Base-by-base conservation (phyloP, 2,113 vertebrate species). In the Thinocorus orbignyianus region DNA sequence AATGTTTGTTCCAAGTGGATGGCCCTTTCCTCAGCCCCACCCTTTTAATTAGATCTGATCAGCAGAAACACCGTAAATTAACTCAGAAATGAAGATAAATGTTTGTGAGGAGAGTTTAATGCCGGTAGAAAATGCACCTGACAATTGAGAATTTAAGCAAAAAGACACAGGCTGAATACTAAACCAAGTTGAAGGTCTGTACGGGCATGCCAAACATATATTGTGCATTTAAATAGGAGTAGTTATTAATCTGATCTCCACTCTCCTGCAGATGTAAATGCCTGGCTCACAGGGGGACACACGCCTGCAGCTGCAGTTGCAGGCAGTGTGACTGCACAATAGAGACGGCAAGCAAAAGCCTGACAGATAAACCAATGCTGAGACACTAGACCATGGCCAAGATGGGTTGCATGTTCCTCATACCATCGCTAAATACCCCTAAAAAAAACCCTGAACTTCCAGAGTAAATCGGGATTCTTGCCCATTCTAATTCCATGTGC, bases 391-490 rank as follows among this genome's bases (percentile, higher is more conserved):
- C 88, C 68, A 82, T 70, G 64, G 81, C 89, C 88, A 95, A 81
- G 94, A 93, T 88, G 86, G 92, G 94, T 81, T 51, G 31, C 86
- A 51, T 84, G 61, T 54, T 55, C 86, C 37, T 90, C 83, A 86
- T 60, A 91, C 6, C 52, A 51, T 37, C 82, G 58, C 70, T 93
- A 92, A 95, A 90, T 78, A 70, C 46, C 68, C 88, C 94, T 92
- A 86, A 80, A 92, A 95, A 86, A 88, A 89, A 74, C 70, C 64
- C 88, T 88, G 66, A 95, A 83, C 65, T 92, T 96, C 77, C 86
- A 82, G 87, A 97, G 89, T 88, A 93, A 93, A 91, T 95, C 93
- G 96, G 95, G 62, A 55, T 30, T 88, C 90, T 66, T 24, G 24
- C 52, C 28, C 30, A 11, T 72, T 94, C 86, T 96, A 66, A 86